Conservation (phyloP, 2,797 vertebrate genomes). For the Tarsius wallacei region DNA sequence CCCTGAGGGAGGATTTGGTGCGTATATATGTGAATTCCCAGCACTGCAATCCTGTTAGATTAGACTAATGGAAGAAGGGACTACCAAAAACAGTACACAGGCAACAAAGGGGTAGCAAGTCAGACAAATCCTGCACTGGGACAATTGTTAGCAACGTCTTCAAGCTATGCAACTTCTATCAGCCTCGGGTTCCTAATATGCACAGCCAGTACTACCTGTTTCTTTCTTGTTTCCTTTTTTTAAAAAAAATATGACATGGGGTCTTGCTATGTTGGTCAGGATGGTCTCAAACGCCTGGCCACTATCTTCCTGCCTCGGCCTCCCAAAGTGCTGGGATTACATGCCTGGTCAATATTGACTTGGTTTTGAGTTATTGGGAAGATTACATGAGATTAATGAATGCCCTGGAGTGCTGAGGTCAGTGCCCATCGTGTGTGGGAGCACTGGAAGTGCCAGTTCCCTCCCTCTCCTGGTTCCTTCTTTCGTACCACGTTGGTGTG, state of each 20-base stretch:
- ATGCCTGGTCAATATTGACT: no score
- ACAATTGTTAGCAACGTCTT: not conserved
- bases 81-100: fast-evolving
- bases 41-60: not conserved
- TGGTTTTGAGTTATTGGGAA: not conserved
- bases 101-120: not conserved
- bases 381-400: no score
- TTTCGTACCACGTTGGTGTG: not conserved
- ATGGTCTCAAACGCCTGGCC: no score
- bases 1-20: not conserved
- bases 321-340: no score
- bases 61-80: not conserved
- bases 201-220: not conserved
- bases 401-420: fast-evolving
- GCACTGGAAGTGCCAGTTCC: not conserved
- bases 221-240: not conserved
- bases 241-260: no score
- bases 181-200: not conserved
- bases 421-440: fast-evolving
- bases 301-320: no score
- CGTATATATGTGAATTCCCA: fast-evolving
- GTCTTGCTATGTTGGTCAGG: no score
- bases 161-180: not conserved
- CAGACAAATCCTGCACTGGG: not conserved
- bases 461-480: not conserved